These are phyloP conservation scores for Hippopotamus amphibius DNA, from an alignment of 2,113 vertebrate species.

Conservation along the genomic window DNA sequence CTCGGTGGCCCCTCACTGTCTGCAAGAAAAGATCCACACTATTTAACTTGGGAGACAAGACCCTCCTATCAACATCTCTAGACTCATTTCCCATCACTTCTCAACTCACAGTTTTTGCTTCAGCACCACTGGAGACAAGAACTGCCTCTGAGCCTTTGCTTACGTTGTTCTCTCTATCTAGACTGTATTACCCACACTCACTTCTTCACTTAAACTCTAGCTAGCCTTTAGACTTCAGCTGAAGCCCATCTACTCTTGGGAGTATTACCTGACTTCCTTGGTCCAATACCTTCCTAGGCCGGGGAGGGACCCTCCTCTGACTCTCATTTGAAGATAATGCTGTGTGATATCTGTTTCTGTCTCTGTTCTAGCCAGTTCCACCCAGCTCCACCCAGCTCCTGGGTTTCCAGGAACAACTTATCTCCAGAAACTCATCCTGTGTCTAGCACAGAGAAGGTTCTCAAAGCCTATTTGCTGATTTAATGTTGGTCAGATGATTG, in stretches of 20 bases:
- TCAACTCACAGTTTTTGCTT: not conserved
- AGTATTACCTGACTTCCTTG: not conserved
- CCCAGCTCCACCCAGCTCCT: not conserved
- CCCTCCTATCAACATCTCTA: not conserved
- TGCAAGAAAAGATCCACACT: not conserved
- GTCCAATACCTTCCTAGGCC: not conserved
- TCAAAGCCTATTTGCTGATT: not conserved
- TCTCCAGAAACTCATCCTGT: not conserved
- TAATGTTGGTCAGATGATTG: not conserved
- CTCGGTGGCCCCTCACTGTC: not conserved
- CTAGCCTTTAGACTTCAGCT: not conserved
- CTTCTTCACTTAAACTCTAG: not conserved
- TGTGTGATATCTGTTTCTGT: not conserved
- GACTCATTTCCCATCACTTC: not conserved
- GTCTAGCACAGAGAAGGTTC: not conserved
- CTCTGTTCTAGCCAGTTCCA: not conserved
- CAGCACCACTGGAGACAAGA: not conserved
- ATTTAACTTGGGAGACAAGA: not conserved
- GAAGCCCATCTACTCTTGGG: not conserved
- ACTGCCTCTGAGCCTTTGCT: not conserved
- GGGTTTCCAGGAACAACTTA: no score
- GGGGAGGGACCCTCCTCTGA: not conserved
- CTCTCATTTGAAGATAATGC: not conserved
- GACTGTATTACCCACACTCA: not conserved
- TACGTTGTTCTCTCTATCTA: not conserved